Evolutionary conservation across 2,888 invertebrate genomes (phyloP), one percentile per base, ranked within the genome.

Genomic region (Drosophila tanythrix): DNA sequence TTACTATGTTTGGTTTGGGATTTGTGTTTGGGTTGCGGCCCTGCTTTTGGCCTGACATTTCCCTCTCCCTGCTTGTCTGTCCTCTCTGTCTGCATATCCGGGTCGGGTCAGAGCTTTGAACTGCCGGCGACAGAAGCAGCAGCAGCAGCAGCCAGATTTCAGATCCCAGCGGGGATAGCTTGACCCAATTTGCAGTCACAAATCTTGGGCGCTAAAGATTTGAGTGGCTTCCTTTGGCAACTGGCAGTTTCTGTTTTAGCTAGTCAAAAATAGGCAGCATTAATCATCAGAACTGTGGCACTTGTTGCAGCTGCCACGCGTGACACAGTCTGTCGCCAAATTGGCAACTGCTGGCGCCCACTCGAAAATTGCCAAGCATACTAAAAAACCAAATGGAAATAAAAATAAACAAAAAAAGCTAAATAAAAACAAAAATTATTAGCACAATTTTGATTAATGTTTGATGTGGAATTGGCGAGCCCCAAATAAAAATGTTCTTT

Each of bases 291-390:
- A 74, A 74, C 76, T 69, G 79, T 74, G 77, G 81, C 81, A 79
- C 79, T 79, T 79, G 77, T 79, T 79, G 81, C 79, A 76, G 81
- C 81, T 79, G 79, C 66, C 81, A 38, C 79, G 52, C 55, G 72
- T 62, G 75, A 60, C 64, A 64, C 56, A 56, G 48, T 69, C 70
- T 71, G 80, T 85, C 75, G 77, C 74, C 72, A 85, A 83, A 82
- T 88, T 73, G 86, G 81, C 74, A 75, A 40, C 70, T 53, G 27
- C 15, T 52, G 52, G 59, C 69, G 70, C 79, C 76, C 69, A 74
- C 74, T 29, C 60, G 33, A 2, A 70, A 48, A 60, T 43, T 59
- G 51, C 59, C 31, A 48, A 25, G 52, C 58, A 25, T 29, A 25
- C 38, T 13, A 11, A 21, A 21, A 6, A 13, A 1, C 6, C 43